Evolutionary conservation across 1,140 invertebrate genomes (phyloP), one percentile per base, ranked within the genome.

Genomic region (Thalassaphorura encarpata): DNA sequence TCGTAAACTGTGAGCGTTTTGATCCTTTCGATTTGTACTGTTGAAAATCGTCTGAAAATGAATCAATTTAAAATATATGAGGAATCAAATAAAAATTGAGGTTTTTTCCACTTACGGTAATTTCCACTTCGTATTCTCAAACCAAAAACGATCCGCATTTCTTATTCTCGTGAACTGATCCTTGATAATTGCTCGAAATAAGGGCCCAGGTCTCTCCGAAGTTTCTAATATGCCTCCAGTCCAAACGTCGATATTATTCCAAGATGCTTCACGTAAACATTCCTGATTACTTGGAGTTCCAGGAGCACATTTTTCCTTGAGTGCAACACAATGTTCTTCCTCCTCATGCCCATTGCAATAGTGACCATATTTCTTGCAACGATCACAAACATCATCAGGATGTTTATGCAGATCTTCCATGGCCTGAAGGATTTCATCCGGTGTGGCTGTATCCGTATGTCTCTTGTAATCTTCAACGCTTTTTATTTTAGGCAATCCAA

Each of bases 201-300:
- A 69, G 66, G 76, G 72, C 2, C 83, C 83, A 1, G 80, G 80
- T 29, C 77, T 74, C 52, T 72, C 62, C 23, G 50, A 61, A 1
- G 81, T 80, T 69, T 84, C 82, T 36, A 83, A 59, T 67, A 84
- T 77, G 4, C 82, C 83, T n/a, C 81, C 83, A 26, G 81, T 72
- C 75, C 81, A 84, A 2, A 81, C 70, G 69, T 85, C 83, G 39
- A 84, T 71, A 41, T 76, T 67, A 46, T 75, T 66, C 63, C 40
- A 80, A 66, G n/a, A 69, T 47, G 39, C 31, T 15, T 29, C 31
- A 8, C 36, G 19, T 18, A 11, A 18, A 23, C 41, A 43, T 23
- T 43, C 6, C 8, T 19, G 5, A n/a, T 11, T 6, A 11, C 18
- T 8, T 43, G 19, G 5, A 43, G 41, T 18, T n/a, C 19, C 33